Conservation (phyloP, 2,113 vertebrate genomes). For the Amia ocellicauda region DNA sequence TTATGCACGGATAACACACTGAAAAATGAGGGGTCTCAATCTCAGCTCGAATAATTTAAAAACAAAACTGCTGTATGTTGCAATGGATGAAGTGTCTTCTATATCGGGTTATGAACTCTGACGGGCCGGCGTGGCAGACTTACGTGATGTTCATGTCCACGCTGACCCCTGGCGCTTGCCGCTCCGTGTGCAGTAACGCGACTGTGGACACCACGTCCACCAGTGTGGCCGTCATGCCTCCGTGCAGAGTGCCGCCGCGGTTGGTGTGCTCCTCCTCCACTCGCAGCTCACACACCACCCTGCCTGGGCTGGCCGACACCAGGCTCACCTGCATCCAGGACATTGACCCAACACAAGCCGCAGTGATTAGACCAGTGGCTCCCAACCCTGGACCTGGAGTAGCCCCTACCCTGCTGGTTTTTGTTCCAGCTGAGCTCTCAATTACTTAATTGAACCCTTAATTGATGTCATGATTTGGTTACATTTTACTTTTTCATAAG, state of each 20-base stretch:
- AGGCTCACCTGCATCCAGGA: constrained; percentile 63
- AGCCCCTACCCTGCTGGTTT: no score
- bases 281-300: constrained; percentile 85
- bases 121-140: constrained; percentile 29
- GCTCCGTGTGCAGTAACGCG: constrained; percentile 78
- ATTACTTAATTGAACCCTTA: no score
- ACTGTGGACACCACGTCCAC: constrained; percentile 82
- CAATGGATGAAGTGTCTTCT: no score
- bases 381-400: not conserved
- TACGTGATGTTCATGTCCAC: constrained; percentile 97
- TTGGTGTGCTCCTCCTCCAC: constrained; percentile 88
- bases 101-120: no score
- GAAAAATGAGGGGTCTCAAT: no score
- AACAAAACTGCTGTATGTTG: no score
- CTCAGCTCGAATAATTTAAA: no score
- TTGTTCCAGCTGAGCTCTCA: no score
- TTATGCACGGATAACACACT: no score
- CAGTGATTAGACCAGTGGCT: not conserved
- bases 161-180: constrained; percentile 79
- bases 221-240: constrained; percentile 86
- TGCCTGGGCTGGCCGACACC: constrained; percentile 78
- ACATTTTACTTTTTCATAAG: no score
- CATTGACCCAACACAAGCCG: not conserved
- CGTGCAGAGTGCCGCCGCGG: constrained; percentile 78
- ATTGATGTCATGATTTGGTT: no score